These are phyloP conservation scores for Eristalis pertinax DNA, from an alignment of 2,888 invertebrate species.

Conservation along the genomic window DNA sequence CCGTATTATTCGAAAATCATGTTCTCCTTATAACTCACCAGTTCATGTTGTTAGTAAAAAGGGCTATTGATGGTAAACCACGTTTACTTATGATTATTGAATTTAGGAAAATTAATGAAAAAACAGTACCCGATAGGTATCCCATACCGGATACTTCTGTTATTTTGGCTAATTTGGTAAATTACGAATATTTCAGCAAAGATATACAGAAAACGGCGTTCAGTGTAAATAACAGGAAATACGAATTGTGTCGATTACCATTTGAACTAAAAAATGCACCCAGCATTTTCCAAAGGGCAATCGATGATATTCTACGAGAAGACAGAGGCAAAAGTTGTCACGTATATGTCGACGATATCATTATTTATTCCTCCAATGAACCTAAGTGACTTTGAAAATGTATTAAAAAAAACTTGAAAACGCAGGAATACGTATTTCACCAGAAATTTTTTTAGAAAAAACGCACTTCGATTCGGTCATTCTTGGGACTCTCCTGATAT, in stretches of 20 bases:
- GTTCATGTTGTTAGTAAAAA: constrained; percentile 42
- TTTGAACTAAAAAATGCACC: constrained; percentile 17
- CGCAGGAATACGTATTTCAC: constrained; percentile 26
- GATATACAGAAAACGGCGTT: constrained; percentile 43
- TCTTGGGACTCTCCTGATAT: too few relatives aligned
- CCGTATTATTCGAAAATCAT: neutral
- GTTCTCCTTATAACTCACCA: too few relatives aligned
- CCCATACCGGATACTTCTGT: constrained; percentile 49
- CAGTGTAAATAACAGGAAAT: constrained; percentile 19
- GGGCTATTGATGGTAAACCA: constrained; percentile 38
- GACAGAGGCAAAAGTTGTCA: constrained; percentile 39
- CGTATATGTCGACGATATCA: constrained; percentile 3
- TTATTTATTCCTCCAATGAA: neutral
- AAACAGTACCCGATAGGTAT: constrained; percentile 50
- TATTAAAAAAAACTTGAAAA: too few relatives aligned
- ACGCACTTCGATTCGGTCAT: too few relatives aligned
- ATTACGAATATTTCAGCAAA: constrained; percentile 36
- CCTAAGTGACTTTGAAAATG: too few relatives aligned
- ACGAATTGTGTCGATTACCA: constrained; percentile 10
- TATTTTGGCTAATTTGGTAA: constrained; percentile 40
- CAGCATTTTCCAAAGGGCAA: constrained; percentile 25
- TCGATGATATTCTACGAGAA: constrained; percentile 44
- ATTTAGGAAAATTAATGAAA: constrained; percentile 53
- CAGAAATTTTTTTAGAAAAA: constrained; percentile 37
- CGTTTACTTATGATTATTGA: constrained; percentile 49